phyloP scores from a whole-genome alignment of 2,888 invertebrate species.

The Agrochola litura region DNA sequence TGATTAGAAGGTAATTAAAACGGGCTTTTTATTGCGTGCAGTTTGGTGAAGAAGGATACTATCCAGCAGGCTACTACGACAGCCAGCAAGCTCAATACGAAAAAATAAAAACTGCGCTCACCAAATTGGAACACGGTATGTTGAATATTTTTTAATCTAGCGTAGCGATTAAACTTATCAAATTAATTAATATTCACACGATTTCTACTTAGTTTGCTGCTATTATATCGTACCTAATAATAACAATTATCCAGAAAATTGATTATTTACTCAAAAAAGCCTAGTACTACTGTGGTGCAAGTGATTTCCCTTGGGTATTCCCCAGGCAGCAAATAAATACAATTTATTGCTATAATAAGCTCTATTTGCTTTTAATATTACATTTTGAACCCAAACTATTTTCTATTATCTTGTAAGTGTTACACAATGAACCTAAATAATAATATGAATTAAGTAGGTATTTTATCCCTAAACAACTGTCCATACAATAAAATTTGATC shows the following conservation, averaged over 20 bases:
- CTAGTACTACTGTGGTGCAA: not conserved
- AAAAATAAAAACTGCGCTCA: conserved; percentile 77
- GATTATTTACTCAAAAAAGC: not conserved
- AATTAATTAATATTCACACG: not conserved
- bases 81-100: conserved; percentile 68
- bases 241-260: not conserved
- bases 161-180: conserved; percentile 10
- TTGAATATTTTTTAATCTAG: conserved; percentile 9
- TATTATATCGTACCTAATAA: not conserved
- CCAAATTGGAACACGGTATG: conserved; percentile 80
- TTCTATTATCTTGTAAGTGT: not conserved
- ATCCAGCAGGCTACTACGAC: conserved; percentile 74
- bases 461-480: not conserved
- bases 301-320: conserved; percentile 42
- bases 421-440: not conserved
- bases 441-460: not conserved
- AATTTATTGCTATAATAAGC: conserved; percentile 1
- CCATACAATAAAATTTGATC: not conserved
- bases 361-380: conserved; percentile 16
- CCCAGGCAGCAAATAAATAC: conserved; percentile 15
- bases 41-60: conserved; percentile 79
- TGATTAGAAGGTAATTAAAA: not conserved
- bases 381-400: not conserved
- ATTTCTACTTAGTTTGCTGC: conserved; percentile 7
- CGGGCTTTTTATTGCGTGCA: conserved; percentile 62